phyloP scores from a whole-genome alignment of 2,113 vertebrate species.

The Haplotaxodon microlepis region DNA sequence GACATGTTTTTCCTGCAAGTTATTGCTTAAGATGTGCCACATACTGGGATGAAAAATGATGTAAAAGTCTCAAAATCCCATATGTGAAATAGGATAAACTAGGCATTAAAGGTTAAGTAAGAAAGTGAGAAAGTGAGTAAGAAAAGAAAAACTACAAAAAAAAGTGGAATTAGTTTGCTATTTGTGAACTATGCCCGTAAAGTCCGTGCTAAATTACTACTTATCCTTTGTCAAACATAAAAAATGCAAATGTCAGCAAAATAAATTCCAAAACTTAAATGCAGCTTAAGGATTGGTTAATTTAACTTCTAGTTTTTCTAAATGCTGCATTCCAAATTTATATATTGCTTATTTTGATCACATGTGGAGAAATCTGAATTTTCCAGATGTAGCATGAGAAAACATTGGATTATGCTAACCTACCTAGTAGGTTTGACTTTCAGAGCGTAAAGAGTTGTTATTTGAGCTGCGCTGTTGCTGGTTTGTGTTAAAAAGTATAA shows the following conservation, averaged over 20 bases:
- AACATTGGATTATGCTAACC: not conserved
- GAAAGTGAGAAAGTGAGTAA: not conserved
- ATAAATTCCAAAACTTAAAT: not conserved
- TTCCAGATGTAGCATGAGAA: not conserved
- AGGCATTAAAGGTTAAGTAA: not conserved
- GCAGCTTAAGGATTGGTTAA: not conserved
- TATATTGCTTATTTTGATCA: not conserved
- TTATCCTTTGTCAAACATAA: not conserved
- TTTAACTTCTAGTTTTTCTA: not conserved
- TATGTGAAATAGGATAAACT: not conserved
- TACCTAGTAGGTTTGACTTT: not conserved
- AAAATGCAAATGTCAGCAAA: not conserved
- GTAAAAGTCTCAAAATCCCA: not conserved
- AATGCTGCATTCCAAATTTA: not conserved
- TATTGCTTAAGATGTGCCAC: not conserved
- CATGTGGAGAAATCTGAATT: not conserved
- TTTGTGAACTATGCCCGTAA: not conserved
- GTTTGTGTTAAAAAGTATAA: not conserved
- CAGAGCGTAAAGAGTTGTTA: not conserved
- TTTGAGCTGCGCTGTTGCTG: not conserved
- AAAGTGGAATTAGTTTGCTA: not conserved
- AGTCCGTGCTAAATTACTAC: not conserved
- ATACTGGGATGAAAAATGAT: not conserved
- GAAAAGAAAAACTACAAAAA: not conserved
- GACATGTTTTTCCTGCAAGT: not conserved